phyloP scores from a whole-genome alignment of 2,113 vertebrate species.

The Pao palembangensis region DNA sequence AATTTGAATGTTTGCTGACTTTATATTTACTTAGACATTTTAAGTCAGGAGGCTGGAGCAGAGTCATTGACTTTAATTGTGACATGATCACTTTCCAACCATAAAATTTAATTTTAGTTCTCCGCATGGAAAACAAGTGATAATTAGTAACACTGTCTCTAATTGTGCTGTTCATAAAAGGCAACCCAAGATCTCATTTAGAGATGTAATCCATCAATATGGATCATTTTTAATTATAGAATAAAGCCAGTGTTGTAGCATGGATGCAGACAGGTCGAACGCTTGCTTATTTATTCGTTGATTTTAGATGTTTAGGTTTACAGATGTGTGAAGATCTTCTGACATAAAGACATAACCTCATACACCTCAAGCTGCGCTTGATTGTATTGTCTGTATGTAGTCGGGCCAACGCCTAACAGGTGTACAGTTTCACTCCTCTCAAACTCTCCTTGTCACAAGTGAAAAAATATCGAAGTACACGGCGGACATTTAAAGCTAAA shows the following conservation, averaged over 20 bases:
- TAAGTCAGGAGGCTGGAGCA: background rate
- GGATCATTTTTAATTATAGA: background rate
- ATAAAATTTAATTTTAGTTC: slow-evolving; percentile 26
- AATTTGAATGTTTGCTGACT: slow-evolving; percentile 29
- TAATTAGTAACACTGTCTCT: slow-evolving; percentile 76
- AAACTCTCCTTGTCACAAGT: slow-evolving; percentile 62
- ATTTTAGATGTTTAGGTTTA: background rate
- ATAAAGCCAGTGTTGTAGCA: background rate
- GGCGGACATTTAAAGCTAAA: background rate
- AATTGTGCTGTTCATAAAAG: slow-evolving; percentile 66
- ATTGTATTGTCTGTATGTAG: slow-evolving; percentile 66
- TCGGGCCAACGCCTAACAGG: slow-evolving; percentile 80
- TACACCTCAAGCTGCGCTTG: slow-evolving; percentile 35
- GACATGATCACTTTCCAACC: background rate
- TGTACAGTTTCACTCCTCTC: slow-evolving; percentile 77
- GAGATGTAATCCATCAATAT: slow-evolving; percentile 37
- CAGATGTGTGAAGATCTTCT: background rate
- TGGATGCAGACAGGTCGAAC: background rate
- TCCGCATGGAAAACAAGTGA: slow-evolving; percentile 56
- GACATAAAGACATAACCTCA: slow-evolving; percentile 30
- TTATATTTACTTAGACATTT: slow-evolving; percentile 15
- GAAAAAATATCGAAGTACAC: background rate
- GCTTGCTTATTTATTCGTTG: background rate
- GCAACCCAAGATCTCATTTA: slow-evolving; percentile 71
- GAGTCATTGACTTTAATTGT: background rate